A percentile compares a stretch with the other conserved stretches of the same genome.
Conservation (phyloP, 2,888 invertebrate genomes). For the Lucinisca nassula region DNA sequence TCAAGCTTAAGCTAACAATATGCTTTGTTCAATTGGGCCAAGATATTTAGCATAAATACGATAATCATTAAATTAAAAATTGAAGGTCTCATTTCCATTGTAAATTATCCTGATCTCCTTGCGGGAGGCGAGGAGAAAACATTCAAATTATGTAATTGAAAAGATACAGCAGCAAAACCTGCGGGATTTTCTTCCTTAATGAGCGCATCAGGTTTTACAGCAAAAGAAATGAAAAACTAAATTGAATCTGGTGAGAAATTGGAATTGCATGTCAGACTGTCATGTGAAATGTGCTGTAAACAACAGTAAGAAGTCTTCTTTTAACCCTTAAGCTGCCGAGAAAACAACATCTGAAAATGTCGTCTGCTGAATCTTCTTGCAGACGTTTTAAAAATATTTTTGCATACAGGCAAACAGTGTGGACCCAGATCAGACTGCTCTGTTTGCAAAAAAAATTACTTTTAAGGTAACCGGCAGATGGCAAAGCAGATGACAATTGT, state of each 20-base stretch:
- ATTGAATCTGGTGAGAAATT: conserved; percentile 5
- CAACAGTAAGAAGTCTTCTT: not conserved
- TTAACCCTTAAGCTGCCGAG: too few relatives aligned
- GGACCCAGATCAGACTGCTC: too few relatives aligned
- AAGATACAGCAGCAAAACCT: conserved; percentile 4
- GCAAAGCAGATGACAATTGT: too few relatives aligned
- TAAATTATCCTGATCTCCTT: conserved; percentile 5
- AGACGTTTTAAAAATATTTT: too few relatives aligned
- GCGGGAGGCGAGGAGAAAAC: not conserved
- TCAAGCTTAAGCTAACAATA: too few relatives aligned
- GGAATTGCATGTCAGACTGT: not conserved
- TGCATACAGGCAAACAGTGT: too few relatives aligned
- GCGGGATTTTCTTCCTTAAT: conserved; percentile 10
- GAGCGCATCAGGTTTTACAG: conserved; percentile 10
- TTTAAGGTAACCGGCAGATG: too few relatives aligned
- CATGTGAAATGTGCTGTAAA: not conserved
- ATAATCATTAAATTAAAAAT: conserved; percentile 8
- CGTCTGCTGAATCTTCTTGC: too few relatives aligned
- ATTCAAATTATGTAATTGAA: conserved; percentile 17
- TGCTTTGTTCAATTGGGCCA: too few relatives aligned
- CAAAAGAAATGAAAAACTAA: not conserved
- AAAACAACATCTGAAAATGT: too few relatives aligned
- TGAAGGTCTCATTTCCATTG: conserved; percentile 4
- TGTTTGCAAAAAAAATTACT: too few relatives aligned
- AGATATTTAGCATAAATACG: too few relatives aligned